Conservation (phyloP, 2,888 invertebrate species). For the Lordiphosa fenestrarum region DNA sequence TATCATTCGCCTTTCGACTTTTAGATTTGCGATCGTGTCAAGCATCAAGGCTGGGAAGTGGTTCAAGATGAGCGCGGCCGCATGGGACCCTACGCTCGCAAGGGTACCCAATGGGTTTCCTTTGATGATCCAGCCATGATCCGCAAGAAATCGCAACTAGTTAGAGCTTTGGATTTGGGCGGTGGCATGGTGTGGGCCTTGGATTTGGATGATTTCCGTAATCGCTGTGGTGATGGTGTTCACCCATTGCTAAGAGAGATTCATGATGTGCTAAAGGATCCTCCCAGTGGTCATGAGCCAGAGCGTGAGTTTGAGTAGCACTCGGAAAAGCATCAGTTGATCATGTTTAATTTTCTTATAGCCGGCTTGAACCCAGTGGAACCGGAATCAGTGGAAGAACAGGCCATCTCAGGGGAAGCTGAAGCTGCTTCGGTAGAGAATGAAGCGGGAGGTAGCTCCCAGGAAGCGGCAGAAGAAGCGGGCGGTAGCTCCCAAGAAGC, state of each 20-base stretch:
- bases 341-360: constrained; percentile 14
- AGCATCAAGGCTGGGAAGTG: constrained; percentile 89
- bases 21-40: constrained; percentile 90
- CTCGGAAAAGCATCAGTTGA: not conserved
- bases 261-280: constrained; percentile 85
- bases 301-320: constrained; percentile 57
- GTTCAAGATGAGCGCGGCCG: constrained; percentile 88
- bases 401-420: constrained; percentile 49
- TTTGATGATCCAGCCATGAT: constrained; percentile 92
- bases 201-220: constrained; percentile 92
- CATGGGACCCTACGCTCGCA: constrained; percentile 94
- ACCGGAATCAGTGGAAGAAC: constrained; percentile 61
- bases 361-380: constrained; percentile 54
- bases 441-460: constrained; percentile 50
- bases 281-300: constrained; percentile 67
- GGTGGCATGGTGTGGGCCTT: constrained; percentile 96
- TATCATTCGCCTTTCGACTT: not conserved
- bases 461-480: constrained; percentile 54
- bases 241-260: constrained; percentile 91
- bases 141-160: constrained; percentile 88
- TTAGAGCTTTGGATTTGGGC: constrained; percentile 88
- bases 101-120: constrained; percentile 94
- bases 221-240: constrained; percentile 89
- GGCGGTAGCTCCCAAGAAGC: constrained; percentile 45
- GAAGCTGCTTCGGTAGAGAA: constrained; percentile 54